Evolutionary conservation across 2,113 vertebrate genomes (phyloP), one percentile per base, ranked within the genome.

Genomic region (Leiothrix lutea): DNA sequence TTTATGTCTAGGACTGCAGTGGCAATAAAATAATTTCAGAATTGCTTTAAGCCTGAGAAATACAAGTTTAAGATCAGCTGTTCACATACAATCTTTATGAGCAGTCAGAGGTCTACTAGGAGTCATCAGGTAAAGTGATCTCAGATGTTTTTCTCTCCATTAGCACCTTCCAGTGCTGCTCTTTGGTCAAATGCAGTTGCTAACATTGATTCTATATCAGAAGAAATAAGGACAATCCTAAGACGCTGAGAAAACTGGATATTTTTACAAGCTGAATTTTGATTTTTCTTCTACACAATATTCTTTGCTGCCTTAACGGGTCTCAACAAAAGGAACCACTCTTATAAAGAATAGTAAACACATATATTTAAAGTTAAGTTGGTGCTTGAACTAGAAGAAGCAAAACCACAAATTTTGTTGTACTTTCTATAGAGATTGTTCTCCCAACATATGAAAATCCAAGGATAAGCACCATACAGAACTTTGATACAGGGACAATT

Each of bases 1-100:
- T 89, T 82, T 86, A 91, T 69, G 77, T 81, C 65, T 67, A 31
- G 61, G 60, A 75, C 70, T 87, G 66, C 24, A 75, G 35, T 51
- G 42, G 64, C 42, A 92, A 65, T 88, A 89, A 94, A 95, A 83
- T 54, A 72, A 89, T 90, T 95, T 92, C 57, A 91, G 45, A 88
- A 81, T 71, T 71, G 28, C 61, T 89, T 90, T 74, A 81, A 62
- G 50, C 12, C 44, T 67, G 71, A 79, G 70, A 84, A 80, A 79
- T 36, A 26, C 57, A 60, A 26, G 57, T 78, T 80, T 67, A 60
- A 94, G 77, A 79, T 81, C 61, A 94, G 48, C 20, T 91, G 51
- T 74, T 95, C 70, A 42, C 36, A 53, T 64, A 17, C 28, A 79
- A n/a, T 64, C 72, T 87, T 92, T 86, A 90, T 38, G 11, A 94